Percentiles rank a stretch among this genome's conserved stretches.
Conservation (phyloP, 2,888 invertebrate genomes). For the Stenchaetothrips biformis region DNA sequence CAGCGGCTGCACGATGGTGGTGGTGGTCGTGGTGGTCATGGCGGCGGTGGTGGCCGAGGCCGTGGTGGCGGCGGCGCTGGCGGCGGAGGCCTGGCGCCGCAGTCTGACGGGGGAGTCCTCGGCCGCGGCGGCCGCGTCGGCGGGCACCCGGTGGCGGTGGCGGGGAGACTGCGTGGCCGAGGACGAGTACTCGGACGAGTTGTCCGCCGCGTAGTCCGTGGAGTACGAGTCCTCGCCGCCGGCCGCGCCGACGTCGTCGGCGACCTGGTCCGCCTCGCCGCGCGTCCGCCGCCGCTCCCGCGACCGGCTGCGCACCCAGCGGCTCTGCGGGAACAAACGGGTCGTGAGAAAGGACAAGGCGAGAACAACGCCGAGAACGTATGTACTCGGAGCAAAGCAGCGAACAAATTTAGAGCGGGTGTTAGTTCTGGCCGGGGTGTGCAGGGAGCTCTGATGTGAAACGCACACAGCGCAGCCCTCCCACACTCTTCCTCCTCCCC, state of each 20-base stretch:
- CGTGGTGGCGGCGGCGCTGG: neutral
- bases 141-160: conserved; percentile 54
- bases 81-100: conserved; percentile 21
- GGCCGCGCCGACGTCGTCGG: conserved; percentile 50
- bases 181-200: conserved; percentile 69
- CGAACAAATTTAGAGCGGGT: conserved; percentile 17
- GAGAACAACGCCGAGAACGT: conserved; percentile 25
- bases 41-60: neutral
- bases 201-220: conserved; percentile 72
- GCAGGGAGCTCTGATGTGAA: conserved; percentile 9
- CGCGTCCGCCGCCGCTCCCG: conserved; percentile 59
- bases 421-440: neutral
- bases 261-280: conserved; percentile 51
- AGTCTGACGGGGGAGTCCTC: conserved; percentile 20
- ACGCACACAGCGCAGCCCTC: too few species aligned
- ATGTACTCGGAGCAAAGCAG: conserved; percentile 1
- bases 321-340: conserved; percentile 52
- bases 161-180: conserved; percentile 65
- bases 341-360: neutral
- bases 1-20: neutral
- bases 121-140: conserved; percentile 30
- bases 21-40: neutral
- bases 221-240: conserved; percentile 45
- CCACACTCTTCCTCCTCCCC: too few species aligned
- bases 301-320: conserved; percentile 70